A percentile compares a stretch with the other conserved stretches of the same genome.
These are phyloP conservation scores for Gymnodraco acuticeps DNA, from an alignment of 2,797 vertebrate genomes.

Conservation along the genomic window DNA sequence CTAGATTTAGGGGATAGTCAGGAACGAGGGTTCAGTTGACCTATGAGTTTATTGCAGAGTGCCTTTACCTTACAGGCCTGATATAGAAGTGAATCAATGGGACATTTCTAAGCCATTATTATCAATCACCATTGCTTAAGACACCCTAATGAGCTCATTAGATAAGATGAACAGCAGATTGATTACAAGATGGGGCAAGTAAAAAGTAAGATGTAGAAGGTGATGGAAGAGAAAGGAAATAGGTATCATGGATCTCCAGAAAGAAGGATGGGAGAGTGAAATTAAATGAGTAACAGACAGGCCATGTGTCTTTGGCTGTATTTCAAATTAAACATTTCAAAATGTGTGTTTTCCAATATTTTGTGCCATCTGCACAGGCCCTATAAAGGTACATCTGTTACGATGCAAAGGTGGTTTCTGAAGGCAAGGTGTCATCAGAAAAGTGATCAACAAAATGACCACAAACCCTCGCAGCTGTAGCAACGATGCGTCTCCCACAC, in stretches of 20 bases:
- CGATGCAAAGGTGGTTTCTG: not conserved
- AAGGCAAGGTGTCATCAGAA: slow-evolving; percentile 28
- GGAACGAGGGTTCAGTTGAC: slow-evolving; percentile 45
- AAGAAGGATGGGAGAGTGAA: slow-evolving; percentile 60
- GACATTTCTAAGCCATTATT: slow-evolving; percentile 77
- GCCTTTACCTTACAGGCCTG: slow-evolving; percentile 62
- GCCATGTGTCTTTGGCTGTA: slow-evolving; percentile 40
- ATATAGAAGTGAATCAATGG: slow-evolving; percentile 75
- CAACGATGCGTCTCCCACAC: slow-evolving; percentile 18
- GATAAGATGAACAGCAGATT: slow-evolving; percentile 77
- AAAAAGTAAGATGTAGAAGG: slow-evolving; percentile 77
- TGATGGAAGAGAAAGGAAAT: slow-evolving; percentile 82
- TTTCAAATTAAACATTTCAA: slow-evolving; percentile 14
- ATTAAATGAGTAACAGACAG: slow-evolving; percentile 64
- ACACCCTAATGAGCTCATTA: slow-evolving; percentile 83
- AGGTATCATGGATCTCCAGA: slow-evolving; percentile 72
- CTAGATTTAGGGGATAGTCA: slow-evolving; percentile 16
- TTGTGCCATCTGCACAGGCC: slow-evolving; percentile 13
- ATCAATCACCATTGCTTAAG: slow-evolving; percentile 81
- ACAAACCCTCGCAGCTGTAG: slow-evolving; percentile 24
- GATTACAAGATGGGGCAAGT: slow-evolving; percentile 76
- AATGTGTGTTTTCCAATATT: slow-evolving; percentile 8
- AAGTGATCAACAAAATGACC: slow-evolving; percentile 29
- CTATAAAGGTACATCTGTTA: slow-evolving; percentile 1
- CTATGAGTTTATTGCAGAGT: slow-evolving; percentile 54